Conservation (phyloP, 2,113 vertebrate species). For the Aegithalos caudatus region DNA sequence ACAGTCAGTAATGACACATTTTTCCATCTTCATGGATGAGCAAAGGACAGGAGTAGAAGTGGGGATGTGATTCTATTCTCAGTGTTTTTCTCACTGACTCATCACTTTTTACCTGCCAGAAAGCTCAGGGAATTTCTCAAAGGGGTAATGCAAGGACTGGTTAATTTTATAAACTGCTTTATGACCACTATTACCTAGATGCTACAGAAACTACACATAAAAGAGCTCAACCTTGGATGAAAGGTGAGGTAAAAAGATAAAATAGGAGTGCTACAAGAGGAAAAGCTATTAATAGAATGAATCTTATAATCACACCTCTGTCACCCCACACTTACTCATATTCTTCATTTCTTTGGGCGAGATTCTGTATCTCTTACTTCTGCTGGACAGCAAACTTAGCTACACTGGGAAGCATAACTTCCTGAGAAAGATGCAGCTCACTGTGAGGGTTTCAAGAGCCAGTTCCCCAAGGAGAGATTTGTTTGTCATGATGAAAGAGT, state of each 20-base stretch:
- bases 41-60: neutral
- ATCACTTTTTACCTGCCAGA: neutral
- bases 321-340: neutral
- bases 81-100: neutral
- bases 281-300: neutral
- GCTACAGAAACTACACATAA: neutral
- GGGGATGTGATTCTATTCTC: neutral
- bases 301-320: neutral
- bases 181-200: neutral
- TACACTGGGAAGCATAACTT: neutral
- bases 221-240: neutral
- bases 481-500: neutral
- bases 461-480: neutral
- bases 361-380: neutral
- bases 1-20: neutral
- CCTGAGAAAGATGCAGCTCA: neutral
- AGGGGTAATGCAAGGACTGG: neutral
- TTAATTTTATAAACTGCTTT: conserved; percentile 5
- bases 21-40: neutral
- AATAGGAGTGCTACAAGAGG: neutral
- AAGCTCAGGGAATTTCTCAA: neutral
- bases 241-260: neutral
- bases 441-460: neutral
- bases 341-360: neutral
- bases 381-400: neutral